Percentiles rank a stretch among this genome's conserved stretches.
These are phyloP conservation scores for Salmo trutta DNA, from an alignment of 2,797 vertebrate genomes.

Conservation along the genomic window DNA sequence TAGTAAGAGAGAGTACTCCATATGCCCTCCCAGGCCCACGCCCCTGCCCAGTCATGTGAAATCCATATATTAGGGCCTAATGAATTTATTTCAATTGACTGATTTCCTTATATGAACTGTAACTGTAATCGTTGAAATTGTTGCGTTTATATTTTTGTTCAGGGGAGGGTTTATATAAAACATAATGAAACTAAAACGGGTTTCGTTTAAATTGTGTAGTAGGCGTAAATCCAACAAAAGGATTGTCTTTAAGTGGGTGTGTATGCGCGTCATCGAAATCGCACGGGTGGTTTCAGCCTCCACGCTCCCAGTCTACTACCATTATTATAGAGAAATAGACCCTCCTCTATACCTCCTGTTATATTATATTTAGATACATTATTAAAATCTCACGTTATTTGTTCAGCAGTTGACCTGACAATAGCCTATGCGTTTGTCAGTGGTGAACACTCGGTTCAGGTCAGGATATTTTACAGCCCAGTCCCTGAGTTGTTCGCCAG, in stretches of 20 bases:
- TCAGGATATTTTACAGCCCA: background rate
- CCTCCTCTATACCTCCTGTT: background rate
- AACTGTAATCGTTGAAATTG: too few relatives aligned
- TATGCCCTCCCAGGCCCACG: too few relatives aligned
- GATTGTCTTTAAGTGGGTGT: slow-evolving; percentile 29
- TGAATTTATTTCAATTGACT: too few relatives aligned
- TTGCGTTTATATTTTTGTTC: background rate
- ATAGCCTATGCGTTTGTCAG: background rate
- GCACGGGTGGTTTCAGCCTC: slow-evolving; percentile 17
- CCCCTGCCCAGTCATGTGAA: too few relatives aligned
- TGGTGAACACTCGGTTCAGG: background rate
- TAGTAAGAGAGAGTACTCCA: background rate
- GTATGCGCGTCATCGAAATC: slow-evolving; percentile 31
- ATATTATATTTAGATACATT: background rate
- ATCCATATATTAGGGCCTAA: too few relatives aligned
- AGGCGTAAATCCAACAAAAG: slow-evolving; percentile 32
- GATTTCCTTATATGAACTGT: too few relatives aligned
- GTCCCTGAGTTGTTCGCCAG: background rate
- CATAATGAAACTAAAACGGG: background rate
- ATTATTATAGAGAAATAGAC: background rate
- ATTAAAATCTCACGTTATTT: background rate
- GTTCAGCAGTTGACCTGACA: background rate
- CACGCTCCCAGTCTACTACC: background rate
- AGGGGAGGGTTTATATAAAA: background rate
- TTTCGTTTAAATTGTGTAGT: background rate